Conservation (phyloP, 35 echinoderm and acorn worm species). For the Ophioderma brevispina region DNA sequence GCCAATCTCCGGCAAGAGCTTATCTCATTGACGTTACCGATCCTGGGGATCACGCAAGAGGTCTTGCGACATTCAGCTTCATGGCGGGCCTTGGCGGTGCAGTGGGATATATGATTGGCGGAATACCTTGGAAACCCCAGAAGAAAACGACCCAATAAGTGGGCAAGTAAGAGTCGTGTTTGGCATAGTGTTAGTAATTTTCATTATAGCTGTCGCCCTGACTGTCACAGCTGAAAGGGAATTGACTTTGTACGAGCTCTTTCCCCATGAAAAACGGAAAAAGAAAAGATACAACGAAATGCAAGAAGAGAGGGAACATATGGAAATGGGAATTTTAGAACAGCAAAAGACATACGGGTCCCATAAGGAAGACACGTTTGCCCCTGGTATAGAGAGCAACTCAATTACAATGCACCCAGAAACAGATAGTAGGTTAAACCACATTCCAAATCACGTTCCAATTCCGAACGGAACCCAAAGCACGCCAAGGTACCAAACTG, state of each 20-base stretch:
- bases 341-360: constrained; percentile 77
- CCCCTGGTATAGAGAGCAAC: neutral
- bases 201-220: constrained; percentile 64
- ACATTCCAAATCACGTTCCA: neutral
- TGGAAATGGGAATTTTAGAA: constrained; percentile 69
- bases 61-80: constrained; percentile 83
- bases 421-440: neutral
- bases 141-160: constrained; percentile 53
- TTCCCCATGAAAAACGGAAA: constrained; percentile 53
- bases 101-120: constrained; percentile 87
- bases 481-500: constrained; percentile 13
- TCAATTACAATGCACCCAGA: neutral
- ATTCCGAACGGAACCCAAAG: neutral
- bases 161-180: constrained; percentile 80
- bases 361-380: neutral
- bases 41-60: constrained; percentile 84
- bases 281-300: constrained; percentile 15
- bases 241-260: constrained; percentile 72
- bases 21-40: constrained; percentile 92
- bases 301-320: constrained; percentile 20
- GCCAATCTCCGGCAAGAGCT: constrained; percentile 86
- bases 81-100: constrained; percentile 98
- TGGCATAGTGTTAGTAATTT: constrained; percentile 80
- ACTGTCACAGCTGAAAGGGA: constrained; percentile 91
- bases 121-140: constrained; percentile 80